Conservation (phyloP, 2,797 vertebrate species). For the Sebastes taczanowskii region DNA sequence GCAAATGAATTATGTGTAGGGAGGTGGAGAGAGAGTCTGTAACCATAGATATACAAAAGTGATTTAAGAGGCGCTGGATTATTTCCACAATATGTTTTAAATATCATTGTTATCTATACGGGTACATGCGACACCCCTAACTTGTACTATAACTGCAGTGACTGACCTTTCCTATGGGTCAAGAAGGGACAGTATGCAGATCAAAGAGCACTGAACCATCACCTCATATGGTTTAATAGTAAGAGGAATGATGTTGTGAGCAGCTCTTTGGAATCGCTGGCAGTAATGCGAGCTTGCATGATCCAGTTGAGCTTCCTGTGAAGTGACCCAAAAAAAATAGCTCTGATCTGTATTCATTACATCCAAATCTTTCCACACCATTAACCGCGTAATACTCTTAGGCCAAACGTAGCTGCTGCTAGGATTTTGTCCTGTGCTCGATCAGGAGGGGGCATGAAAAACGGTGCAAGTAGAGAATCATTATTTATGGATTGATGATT, state of each 20-base stretch:
- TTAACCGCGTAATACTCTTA: constrained; percentile 71
- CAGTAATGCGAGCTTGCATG: constrained; percentile 66
- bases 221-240: constrained; percentile 54
- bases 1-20: neutral
- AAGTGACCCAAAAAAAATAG: constrained; percentile 74
- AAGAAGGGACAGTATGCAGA: constrained; percentile 41
- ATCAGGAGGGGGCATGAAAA: constrained; percentile 33
- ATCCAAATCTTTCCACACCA: constrained; percentile 78
- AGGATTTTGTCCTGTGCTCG: constrained; percentile 36
- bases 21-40: neutral
- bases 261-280: constrained; percentile 52
- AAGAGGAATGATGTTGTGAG: constrained; percentile 61
- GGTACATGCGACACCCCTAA: neutral
- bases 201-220: constrained; percentile 50
- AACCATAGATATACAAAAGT: neutral
- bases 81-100: neutral
- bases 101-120: neutral
- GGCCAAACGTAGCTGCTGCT: constrained; percentile 59
- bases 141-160: constrained; percentile 31
- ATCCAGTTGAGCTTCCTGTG: constrained; percentile 72
- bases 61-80: neutral
- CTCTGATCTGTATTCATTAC: constrained; percentile 78
- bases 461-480: constrained; percentile 22
- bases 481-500: constrained; percentile 58
- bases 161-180: constrained; percentile 38